Evolutionary conservation across 2,888 invertebrate species (phyloP).

Genomic region (Eumacrocentrus americanus): DNA sequence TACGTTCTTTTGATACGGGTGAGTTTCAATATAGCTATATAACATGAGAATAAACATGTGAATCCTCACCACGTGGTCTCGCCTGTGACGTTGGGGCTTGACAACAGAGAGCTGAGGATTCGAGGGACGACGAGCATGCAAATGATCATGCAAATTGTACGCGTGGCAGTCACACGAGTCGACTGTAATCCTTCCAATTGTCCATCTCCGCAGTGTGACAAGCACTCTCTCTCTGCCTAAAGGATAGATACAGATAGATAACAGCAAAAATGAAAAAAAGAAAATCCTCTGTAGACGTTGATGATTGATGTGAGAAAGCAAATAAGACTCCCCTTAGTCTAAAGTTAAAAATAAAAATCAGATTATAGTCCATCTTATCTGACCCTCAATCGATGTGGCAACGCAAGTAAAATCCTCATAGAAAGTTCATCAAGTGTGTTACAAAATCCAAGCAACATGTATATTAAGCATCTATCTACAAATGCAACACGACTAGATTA

Average conservation of each 20-base stretch:
- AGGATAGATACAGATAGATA: neutral
- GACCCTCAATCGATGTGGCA: too few relatives aligned
- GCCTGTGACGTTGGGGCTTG: neutral
- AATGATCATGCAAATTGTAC: constrained; percentile 23
- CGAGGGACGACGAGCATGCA: constrained; percentile 12
- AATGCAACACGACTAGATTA: too few relatives aligned
- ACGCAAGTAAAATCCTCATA: too few relatives aligned
- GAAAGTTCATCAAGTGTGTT: neutral
- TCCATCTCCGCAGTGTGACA: neutral
- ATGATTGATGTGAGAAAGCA: too few relatives aligned
- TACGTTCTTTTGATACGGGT: neutral
- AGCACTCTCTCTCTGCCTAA: neutral
- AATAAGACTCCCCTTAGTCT: too few relatives aligned
- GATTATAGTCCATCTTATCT: too few relatives aligned
- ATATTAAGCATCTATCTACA: neutral
- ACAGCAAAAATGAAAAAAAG: too few relatives aligned
- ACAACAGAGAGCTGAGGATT: neutral
- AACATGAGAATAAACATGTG: too few relatives aligned
- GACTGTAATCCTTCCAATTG: constrained; percentile 4
- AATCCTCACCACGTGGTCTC: constrained; percentile 10
- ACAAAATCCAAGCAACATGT: neutral
- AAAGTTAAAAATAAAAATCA: too few relatives aligned
- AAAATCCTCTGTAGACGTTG: too few relatives aligned
- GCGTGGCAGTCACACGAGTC: constrained; percentile 20
- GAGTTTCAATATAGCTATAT: neutral